These are phyloP conservation scores for Galendromus occidentalis DNA, from an alignment of 1,140 invertebrate species.

Conservation along the genomic window DNA sequence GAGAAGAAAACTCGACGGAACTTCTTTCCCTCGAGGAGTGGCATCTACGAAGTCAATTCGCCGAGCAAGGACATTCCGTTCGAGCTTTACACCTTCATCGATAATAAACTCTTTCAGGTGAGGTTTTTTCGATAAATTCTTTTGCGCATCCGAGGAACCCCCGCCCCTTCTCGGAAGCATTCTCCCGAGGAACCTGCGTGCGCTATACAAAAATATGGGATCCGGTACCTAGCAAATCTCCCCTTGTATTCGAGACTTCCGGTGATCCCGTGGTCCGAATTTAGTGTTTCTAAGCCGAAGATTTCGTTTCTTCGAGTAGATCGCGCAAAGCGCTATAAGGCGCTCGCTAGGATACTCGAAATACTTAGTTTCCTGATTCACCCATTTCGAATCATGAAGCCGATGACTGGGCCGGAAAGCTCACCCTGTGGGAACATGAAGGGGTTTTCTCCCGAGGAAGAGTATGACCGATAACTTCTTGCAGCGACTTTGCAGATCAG, in stretches of 20 bases:
- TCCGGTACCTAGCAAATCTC: too few relatives aligned
- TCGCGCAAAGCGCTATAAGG: not conserved
- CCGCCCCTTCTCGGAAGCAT: not conserved
- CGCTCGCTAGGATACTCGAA: not conserved
- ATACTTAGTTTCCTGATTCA: not conserved
- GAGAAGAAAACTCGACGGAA: too few relatives aligned
- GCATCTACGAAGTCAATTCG: not conserved
- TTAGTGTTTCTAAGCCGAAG: too few relatives aligned
- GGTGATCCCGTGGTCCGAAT: too few relatives aligned
- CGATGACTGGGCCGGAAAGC: not conserved
- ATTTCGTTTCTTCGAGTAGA: too few relatives aligned
- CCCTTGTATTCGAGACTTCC: too few relatives aligned
- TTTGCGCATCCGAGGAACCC: not conserved
- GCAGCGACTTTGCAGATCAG: not conserved
- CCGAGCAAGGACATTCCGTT: not conserved
- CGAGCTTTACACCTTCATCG: not conserved
- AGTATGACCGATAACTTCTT: not conserved
- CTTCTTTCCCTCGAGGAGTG: not conserved
- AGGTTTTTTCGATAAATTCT: not conserved
- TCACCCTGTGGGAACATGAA: not conserved
- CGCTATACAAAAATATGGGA: too few relatives aligned
- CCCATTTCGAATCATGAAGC: not conserved
- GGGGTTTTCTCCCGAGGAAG: not conserved
- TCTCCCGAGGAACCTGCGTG: not conserved
- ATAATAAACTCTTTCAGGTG: slow-evolving; percentile 3